Base-by-base conservation (phyloP, 2,797 vertebrate species). In the Mus caroli region DNA sequence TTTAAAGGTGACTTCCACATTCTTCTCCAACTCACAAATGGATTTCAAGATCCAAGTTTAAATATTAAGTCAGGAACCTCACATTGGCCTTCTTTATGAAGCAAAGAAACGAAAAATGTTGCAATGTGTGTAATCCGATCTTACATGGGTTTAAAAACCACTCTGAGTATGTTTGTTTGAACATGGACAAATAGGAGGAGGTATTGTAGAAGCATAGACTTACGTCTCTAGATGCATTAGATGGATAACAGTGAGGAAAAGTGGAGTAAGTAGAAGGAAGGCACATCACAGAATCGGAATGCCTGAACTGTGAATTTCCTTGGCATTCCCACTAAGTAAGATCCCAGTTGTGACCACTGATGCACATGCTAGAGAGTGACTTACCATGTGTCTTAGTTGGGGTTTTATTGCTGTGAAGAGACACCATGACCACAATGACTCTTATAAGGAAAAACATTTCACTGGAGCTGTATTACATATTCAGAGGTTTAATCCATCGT, bases 31-130 rank as follows among this genome's bases (percentile, higher is more conserved):
- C 52, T 37, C 28, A 87, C 12, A 60, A 40, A 50, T 75, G 46
- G 19, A 91, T 92, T 76, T 94, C n/a, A 78, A 46, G 13, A 4
- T 76, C n/a, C 83, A 95, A 34, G 3, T 89, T 93, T 83, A 90
- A 92, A 79, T 87, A 50, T 17, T 50, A 46, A 43, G 12, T 76
- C 62, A 85, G 9, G 43, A 82, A 13, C 62, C 80, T 71, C 50
- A 43, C n/a, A 58, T 62, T 76, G 31, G 43, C 37, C 54, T 75
- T 78, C 28, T 28, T 40, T 89, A 43, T 17, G 71, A 76, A 64
- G 34, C 67, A 71, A 71, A 69, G 6, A n/a, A 71, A n/a, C 67
- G 0, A 2, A 20, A 90, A n/a, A 2, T 17, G 64, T 58, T 77
- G 56, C 26, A 78, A 3, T 73, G n/a, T 40, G 78, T 78, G 1